A percentile compares a stretch with the other conserved stretches of the same genome.
Conservation (phyloP, 2,888 invertebrate genomes). For the Lucinisca nassula region DNA sequence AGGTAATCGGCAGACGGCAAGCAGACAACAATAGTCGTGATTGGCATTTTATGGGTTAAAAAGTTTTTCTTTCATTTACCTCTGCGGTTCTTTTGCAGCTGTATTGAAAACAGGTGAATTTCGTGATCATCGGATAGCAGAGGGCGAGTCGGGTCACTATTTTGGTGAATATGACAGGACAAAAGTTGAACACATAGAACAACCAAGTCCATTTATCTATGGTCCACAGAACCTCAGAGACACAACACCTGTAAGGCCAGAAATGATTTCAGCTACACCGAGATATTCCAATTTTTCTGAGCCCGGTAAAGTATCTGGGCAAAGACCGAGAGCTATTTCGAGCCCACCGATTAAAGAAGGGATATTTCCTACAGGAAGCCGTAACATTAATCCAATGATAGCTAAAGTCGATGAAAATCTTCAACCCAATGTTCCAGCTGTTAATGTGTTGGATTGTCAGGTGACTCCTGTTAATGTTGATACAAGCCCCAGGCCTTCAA, state of each 20-base stretch:
- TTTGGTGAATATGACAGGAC: not conserved
- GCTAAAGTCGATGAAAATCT: conserved; percentile 52
- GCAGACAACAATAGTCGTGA: no score
- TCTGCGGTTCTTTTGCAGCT: not conserved
- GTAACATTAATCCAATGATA: conserved; percentile 47
- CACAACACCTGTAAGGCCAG: not conserved
- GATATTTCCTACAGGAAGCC: conserved; percentile 21
- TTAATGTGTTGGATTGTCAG: not conserved
- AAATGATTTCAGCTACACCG: not conserved
- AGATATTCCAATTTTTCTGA: not conserved
- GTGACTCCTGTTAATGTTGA: not conserved
- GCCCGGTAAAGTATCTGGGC: no score
- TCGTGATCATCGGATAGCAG: not conserved
- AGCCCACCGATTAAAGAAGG: not conserved
- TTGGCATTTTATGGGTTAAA: no score
- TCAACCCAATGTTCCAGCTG: not conserved
- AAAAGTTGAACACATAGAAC: not conserved
- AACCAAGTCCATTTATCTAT: not conserved
- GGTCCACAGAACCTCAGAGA: not conserved
- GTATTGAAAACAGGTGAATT: not conserved
- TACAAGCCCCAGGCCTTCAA: not conserved
- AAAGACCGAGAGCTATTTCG: not conserved
- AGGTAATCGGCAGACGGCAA: no score
- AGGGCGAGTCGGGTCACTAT: not conserved
- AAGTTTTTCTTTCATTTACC: no score